These are phyloP conservation scores for Callyntrura sp. DNA, from an alignment of 2,888 invertebrate genomes.

Conservation along the genomic window DNA sequence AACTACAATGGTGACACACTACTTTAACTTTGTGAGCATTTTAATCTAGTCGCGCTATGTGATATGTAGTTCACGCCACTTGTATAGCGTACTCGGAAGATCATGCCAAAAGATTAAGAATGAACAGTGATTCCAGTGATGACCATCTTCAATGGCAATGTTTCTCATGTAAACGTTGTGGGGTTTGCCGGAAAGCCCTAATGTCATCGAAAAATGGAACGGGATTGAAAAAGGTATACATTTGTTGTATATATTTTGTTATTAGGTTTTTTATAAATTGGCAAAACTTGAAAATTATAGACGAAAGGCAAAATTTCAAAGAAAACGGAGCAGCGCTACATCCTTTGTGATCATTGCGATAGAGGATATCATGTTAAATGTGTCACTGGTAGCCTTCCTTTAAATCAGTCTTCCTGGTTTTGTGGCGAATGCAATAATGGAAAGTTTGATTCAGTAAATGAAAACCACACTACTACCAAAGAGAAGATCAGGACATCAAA, in stretches of 20 bases:
- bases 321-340: conserved; percentile 60
- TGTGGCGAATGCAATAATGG: conserved; percentile 60
- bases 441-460: not conserved
- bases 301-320: conserved; percentile 49
- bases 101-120: conserved; percentile 85
- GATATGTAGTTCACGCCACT: conserved; percentile 86
- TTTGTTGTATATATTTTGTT: no score
- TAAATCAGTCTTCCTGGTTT: conserved; percentile 63
- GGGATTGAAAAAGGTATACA: conserved; percentile 6
- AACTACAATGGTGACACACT: no score
- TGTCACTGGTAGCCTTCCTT: conserved; percentile 25
- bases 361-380: conserved; percentile 78
- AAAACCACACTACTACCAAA: not conserved
- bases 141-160: conserved; percentile 90
- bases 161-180: conserved; percentile 95
- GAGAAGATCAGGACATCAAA: conserved; percentile 14
- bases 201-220: conserved; percentile 52
- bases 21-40: no score
- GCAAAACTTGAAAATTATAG: conserved; percentile 15
- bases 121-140: conserved; percentile 36
- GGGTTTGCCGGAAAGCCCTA: conserved; percentile 89
- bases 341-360: conserved; percentile 75
- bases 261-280: no score
- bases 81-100: conserved; percentile 86
- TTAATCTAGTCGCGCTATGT: no score